Evolutionary conservation across 2,113 vertebrate genomes (phyloP).

Genomic region (Chascanopsetta lugubris): DNA sequence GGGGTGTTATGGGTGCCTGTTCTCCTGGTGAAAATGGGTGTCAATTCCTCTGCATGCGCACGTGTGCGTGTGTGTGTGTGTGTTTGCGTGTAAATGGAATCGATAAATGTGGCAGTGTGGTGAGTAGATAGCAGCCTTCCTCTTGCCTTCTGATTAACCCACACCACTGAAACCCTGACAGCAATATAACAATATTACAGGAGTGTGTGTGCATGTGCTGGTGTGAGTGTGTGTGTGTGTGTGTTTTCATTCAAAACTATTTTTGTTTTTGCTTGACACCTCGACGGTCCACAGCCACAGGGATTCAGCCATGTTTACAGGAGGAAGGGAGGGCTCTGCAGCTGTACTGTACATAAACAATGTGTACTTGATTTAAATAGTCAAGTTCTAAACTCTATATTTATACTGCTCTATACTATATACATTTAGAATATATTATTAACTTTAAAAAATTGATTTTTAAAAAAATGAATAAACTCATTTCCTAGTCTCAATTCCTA

Average conservation of each 20-base stretch:
- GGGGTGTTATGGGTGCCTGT: slow-evolving; percentile 89
- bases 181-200: slow-evolving; percentile 72
- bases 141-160: slow-evolving; percentile 84
- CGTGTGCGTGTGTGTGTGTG: slow-evolving; percentile 19
- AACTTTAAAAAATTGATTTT: too few relatives aligned
- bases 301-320: slow-evolving; percentile 35
- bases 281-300: slow-evolving; percentile 46
- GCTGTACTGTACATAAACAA: too few relatives aligned
- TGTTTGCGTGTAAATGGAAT: slow-evolving; percentile 81
- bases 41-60: slow-evolving; percentile 59
- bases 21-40: slow-evolving; percentile 75
- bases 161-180: slow-evolving; percentile 78
- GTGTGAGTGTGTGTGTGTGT: slow-evolving; percentile 19
- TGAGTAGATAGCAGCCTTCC: slow-evolving; percentile 83
- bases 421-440: too few relatives aligned
- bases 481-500: too few relatives aligned
- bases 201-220: slow-evolving; percentile 10
- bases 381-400: too few relatives aligned
- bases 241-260: slow-evolving; percentile 52
- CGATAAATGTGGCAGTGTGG: slow-evolving; percentile 83
- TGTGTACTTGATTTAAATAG: too few relatives aligned
- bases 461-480: too few relatives aligned
- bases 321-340: slow-evolving; percentile 12
- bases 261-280: slow-evolving; percentile 73
- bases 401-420: too few relatives aligned